A percentile compares a stretch with the other conserved stretches of the same genome.
These are phyloP conservation scores for Callitettix versicolor DNA, from an alignment of 1,140 invertebrate genomes.

Conservation along the genomic window DNA sequence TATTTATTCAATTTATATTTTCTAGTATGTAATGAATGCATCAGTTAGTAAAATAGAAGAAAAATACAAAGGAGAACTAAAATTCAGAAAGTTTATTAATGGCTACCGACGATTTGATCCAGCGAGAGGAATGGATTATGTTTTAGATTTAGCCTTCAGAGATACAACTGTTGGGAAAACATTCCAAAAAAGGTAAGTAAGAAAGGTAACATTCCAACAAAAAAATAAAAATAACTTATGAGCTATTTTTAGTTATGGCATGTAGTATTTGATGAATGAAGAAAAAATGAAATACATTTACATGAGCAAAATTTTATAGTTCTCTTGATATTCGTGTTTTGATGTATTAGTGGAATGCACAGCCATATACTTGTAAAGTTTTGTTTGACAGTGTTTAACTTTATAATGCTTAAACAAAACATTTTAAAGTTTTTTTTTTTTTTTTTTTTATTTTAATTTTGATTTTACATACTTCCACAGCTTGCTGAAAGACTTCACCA, in stretches of 20 bases:
- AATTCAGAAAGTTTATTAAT: constrained; percentile 53
- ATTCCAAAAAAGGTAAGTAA: constrained; percentile 32
- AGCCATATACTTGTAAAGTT: too few relatives aligned
- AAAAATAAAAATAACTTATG: too few relatives aligned
- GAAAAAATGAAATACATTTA: background rate
- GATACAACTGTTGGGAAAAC: constrained; percentile 31
- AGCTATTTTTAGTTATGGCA: background rate
- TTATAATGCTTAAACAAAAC: too few relatives aligned
- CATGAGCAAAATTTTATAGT: background rate
- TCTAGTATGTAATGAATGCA: constrained; percentile 48
- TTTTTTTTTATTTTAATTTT: too few relatives aligned
- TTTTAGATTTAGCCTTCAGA: constrained; percentile 57
- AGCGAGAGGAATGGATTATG: constrained; percentile 78
- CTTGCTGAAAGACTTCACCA: too few relatives aligned
- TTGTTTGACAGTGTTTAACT: too few relatives aligned
- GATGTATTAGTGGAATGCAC: too few relatives aligned
- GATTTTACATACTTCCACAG: too few relatives aligned
- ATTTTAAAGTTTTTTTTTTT: too few relatives aligned
- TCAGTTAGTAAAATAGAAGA: constrained; percentile 43
- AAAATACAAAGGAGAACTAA: constrained; percentile 42
- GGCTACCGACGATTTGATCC: constrained; percentile 80
- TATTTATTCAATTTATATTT: constrained; percentile 14
- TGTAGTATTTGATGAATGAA: background rate
- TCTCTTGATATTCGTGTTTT: too few relatives aligned
- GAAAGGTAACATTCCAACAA: too few relatives aligned